A percentile compares a stretch with the other conserved stretches of the same genome.
phyloP scores from a whole-genome alignment of 2,888 invertebrate genomes.

The Kryphioiulus occultus region DNA sequence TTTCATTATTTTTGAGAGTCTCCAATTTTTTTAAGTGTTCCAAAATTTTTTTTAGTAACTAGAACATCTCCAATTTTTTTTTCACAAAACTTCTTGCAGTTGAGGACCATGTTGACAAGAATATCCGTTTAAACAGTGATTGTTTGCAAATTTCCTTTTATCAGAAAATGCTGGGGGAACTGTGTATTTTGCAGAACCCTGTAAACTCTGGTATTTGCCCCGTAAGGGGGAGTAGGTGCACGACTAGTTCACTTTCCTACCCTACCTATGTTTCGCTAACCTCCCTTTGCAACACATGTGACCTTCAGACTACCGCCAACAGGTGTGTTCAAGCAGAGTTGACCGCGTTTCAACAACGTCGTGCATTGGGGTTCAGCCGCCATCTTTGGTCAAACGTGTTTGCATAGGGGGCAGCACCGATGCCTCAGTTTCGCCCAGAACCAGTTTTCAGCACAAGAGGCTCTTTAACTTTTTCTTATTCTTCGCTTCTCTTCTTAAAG shows the following conservation, averaged over 20 bases:
- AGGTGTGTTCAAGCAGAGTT: not conserved
- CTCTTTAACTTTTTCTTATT: not conserved
- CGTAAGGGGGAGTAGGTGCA: constrained; percentile 31
- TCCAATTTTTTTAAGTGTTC: too few species aligned
- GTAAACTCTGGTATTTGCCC: not conserved
- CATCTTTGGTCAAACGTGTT: not conserved
- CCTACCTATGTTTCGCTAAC: not conserved
- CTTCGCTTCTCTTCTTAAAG: not conserved
- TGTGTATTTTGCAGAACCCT: not conserved
- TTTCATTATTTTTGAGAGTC: too few species aligned
- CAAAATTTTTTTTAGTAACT: too few species aligned
- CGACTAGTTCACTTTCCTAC: not conserved
- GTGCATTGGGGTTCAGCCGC: not conserved
- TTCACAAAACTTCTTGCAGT: too few species aligned
- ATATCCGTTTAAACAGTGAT: too few species aligned
- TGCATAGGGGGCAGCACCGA: not conserved
- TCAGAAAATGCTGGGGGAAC: too few species aligned
- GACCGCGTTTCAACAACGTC: not conserved
- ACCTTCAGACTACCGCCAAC: not conserved
- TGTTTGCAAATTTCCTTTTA: too few species aligned
- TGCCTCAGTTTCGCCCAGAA: not conserved
- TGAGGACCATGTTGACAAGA: too few species aligned
- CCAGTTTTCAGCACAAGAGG: not conserved
- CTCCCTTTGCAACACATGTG: not conserved
- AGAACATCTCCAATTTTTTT: too few species aligned